A percentile compares a stretch with the other conserved stretches of the same genome.
Evolutionary conservation across 2,888 invertebrate species (phyloP).

Genomic region (Spodoptera picta): DNA sequence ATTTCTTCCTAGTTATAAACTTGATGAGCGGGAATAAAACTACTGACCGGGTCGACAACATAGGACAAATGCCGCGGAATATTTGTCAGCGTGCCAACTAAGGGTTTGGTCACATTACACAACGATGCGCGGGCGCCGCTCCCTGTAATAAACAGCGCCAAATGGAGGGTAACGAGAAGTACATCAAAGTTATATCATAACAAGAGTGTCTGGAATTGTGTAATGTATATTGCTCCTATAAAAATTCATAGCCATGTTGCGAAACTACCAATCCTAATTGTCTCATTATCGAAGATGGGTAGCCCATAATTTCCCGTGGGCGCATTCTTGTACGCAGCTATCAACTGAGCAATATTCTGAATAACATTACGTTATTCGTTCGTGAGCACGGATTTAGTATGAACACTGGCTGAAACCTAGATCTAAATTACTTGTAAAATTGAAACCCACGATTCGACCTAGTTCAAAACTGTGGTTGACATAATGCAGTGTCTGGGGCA

Average conservation of each 20-base stretch:
- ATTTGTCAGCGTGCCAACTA: slow-evolving; percentile 83
- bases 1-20: slow-evolving; percentile 56
- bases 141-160: slow-evolving; percentile 23
- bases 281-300: slow-evolving; percentile 8
- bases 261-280: slow-evolving; percentile 2
- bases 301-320: slow-evolving; percentile 5
- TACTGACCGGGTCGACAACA: slow-evolving; percentile 78
- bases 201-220: slow-evolving; percentile 4
- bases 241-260: slow-evolving; percentile 31
- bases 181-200: slow-evolving; percentile 7
- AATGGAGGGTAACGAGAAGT: slow-evolving; percentile 44
- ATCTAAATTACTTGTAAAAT: slow-evolving; percentile 30
- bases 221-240: too few relatives aligned
- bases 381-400: slow-evolving; percentile 2
- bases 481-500: slow-evolving; percentile 66
- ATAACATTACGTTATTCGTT: slow-evolving; percentile 10
- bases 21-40: slow-evolving; percentile 57
- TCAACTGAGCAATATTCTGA: slow-evolving; percentile 6
- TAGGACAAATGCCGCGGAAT: slow-evolving; percentile 78
- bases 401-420: slow-evolving; percentile 13
- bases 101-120: slow-evolving; percentile 47
- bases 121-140: slow-evolving; percentile 49
- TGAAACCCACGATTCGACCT: slow-evolving; percentile 26
- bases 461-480: slow-evolving; percentile 62
- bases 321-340: neutral